Base-by-base conservation (phyloP, 1,140 invertebrate species). In the Apis dorsata region DNA sequence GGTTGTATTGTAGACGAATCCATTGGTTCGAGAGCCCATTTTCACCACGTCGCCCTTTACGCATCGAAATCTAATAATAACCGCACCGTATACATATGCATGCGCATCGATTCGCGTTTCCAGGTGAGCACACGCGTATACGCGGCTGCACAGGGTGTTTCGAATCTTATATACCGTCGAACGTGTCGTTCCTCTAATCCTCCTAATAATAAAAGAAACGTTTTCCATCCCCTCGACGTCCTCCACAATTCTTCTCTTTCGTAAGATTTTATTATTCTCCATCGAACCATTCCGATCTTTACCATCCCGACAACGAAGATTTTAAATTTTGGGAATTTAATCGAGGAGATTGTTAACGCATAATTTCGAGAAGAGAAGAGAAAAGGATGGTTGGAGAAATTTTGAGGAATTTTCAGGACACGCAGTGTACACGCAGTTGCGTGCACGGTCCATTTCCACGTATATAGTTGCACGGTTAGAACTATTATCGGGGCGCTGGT, bases 401-500 rank as follows among this genome's bases (percentile, higher is more conserved):
- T 62, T 62, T 28, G 9, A 4, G 0, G n/a, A 13, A 57, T 44
- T 44, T 7, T 44, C 34, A 0, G 34, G 34, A 44, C 34, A 44
- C 79, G 66, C 70, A 17, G 60, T 44, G 60, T 74, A 74, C 34
- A 24, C 5, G n/a, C 9, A 24, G 19, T n/a, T 44, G 17, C 34
- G 72, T 28, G 7, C 51, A 55, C 60, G 11, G 7, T 63, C 34
- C 51, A 83, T 79, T 76, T 69, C 57, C 62, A 34, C 34, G 51
- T 49, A 55, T 79, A 83, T 83, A 85, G 74, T 71, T 76, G 28
- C 59, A 84, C 57, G 44, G 77, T 76, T 86, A 86, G 62, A 75
- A 78, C 80, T 76, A 87, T 76, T 87, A 86, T 87, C 77, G 69
- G 75, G 28, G 62, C 82, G 73, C 57, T 77, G 74, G 77, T 84